Percentiles rank a stretch among this genome's conserved stretches.
Conservation (phyloP, 2,888 invertebrate species). For the Pasiphila rectangulata region DNA sequence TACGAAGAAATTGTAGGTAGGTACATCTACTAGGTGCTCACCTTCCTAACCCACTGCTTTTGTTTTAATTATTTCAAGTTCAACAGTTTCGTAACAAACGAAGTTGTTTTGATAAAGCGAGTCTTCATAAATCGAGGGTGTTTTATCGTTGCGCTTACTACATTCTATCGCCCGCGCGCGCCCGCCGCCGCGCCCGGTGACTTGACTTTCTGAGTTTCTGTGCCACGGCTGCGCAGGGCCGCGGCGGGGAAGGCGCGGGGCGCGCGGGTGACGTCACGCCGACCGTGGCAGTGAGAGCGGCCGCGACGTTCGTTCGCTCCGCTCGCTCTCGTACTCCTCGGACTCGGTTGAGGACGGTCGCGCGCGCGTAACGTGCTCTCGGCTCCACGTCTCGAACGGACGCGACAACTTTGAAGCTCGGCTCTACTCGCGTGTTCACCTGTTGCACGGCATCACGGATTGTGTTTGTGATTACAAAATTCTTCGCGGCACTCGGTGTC, state of each 20-base stretch:
- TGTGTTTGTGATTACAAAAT: constrained; percentile 59
- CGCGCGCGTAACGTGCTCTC: constrained; percentile 69
- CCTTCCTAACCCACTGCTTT: too few species aligned
- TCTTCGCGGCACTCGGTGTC: constrained; percentile 17
- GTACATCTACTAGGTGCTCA: not conserved
- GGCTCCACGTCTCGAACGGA: constrained; percentile 39
- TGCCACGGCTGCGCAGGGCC: constrained; percentile 64
- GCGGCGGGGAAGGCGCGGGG: constrained; percentile 44
- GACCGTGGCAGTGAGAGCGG: constrained; percentile 81
- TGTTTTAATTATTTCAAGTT: constrained; percentile 47
- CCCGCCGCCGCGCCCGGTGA: too few species aligned
- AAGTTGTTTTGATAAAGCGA: constrained; percentile 70
- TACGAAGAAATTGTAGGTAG: too few species aligned
- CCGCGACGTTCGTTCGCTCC: constrained; percentile 60
- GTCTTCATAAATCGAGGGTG: constrained; percentile 72
- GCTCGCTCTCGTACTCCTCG: constrained; percentile 65
- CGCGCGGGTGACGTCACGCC: constrained; percentile 72
- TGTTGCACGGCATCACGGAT: constrained; percentile 65
- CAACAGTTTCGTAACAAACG: constrained; percentile 58
- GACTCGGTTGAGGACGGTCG: constrained; percentile 75
- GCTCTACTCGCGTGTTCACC: constrained; percentile 56
- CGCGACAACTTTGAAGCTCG: constrained; percentile 51
- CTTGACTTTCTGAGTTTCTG: constrained; percentile 78
- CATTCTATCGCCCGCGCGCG: constrained; percentile 73
- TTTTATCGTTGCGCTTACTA: constrained; percentile 75